Evolutionary conservation across 2,888 invertebrate genomes (phyloP).

Genomic region (Cheilosia variabilis): DNA sequence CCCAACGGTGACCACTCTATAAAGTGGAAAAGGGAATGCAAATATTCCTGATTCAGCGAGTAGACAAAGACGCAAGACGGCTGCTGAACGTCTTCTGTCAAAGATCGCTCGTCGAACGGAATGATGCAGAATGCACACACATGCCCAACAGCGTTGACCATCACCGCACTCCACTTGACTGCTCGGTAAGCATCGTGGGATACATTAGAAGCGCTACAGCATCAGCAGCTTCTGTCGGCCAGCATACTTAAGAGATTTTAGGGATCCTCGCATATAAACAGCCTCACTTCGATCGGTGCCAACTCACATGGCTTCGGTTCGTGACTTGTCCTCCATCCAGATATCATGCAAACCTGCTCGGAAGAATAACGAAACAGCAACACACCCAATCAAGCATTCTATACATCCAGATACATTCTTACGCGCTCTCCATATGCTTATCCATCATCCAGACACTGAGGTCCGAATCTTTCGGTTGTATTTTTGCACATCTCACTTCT

Average conservation of each 20-base stretch:
- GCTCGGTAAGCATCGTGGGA: constrained; percentile 64
- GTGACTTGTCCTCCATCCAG: constrained; percentile 73
- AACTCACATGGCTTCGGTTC: constrained; percentile 55
- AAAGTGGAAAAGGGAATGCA: constrained; percentile 3
- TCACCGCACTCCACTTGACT: constrained; percentile 41
- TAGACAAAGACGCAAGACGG: constrained; percentile 2
- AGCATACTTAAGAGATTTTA: constrained; percentile 61
- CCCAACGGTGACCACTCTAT: constrained; percentile 30
- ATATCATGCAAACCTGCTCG: constrained; percentile 42
- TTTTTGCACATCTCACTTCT: constrained; percentile 62
- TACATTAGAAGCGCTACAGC: constrained; percentile 40
- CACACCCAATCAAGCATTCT: constrained; percentile 35
- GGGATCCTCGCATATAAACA: constrained; percentile 27
- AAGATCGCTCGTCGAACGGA: constrained; percentile 33
- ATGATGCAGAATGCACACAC: constrained; percentile 33
- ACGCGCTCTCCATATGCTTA: constrained; percentile 57
- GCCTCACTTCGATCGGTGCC: constrained; percentile 1
- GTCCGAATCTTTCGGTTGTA: constrained; percentile 38
- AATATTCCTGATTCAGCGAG: constrained; percentile 28
- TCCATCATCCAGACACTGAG: constrained; percentile 65
- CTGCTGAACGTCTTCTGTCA: constrained; percentile 51
- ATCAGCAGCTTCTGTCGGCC: constrained; percentile 46
- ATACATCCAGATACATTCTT: constrained; percentile 50
- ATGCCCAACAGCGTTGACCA: constrained; percentile 27
- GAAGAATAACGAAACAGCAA: not conserved